phyloP scores from a whole-genome alignment of 1,140 invertebrate genomes.

The Lepeophtheirus salmonis region DNA sequence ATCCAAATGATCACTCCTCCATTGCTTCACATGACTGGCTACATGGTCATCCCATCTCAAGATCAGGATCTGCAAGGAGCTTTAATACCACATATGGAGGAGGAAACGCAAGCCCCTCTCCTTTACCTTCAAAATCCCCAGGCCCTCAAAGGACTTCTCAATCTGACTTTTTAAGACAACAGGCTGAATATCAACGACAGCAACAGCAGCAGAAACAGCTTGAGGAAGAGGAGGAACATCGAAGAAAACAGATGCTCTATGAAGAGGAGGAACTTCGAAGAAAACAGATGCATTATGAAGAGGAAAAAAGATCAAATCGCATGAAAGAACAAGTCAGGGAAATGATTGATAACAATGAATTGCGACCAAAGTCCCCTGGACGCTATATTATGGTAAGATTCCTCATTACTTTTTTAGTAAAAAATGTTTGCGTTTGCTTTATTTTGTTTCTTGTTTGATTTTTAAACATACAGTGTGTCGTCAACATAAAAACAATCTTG shows the following conservation, averaged over 20 bases:
- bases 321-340: constrained; percentile 15
- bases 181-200: background rate
- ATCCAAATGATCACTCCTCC: background rate
- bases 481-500: too few species aligned
- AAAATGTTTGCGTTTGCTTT: too few species aligned
- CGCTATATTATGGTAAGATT: background rate
- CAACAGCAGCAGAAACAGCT: background rate
- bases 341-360: constrained; percentile 11
- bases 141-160: background rate
- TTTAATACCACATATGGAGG: constrained; percentile 15
- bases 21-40: background rate
- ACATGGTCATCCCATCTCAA: constrained; percentile 4
- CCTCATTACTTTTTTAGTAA: too few species aligned
- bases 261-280: constrained; percentile 12
- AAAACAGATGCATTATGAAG: background rate
- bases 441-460: too few species aligned
- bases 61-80: constrained; percentile 14
- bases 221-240: background rate
- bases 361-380: background rate
- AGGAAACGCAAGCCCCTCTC: background rate
- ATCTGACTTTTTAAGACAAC: constrained; percentile 1
- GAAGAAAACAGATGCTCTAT: background rate
- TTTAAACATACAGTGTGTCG: too few species aligned
- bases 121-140: background rate
- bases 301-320: background rate